phyloP scores from a whole-genome alignment of 1,140 invertebrate genomes.

The Chrysoperla carnea region DNA sequence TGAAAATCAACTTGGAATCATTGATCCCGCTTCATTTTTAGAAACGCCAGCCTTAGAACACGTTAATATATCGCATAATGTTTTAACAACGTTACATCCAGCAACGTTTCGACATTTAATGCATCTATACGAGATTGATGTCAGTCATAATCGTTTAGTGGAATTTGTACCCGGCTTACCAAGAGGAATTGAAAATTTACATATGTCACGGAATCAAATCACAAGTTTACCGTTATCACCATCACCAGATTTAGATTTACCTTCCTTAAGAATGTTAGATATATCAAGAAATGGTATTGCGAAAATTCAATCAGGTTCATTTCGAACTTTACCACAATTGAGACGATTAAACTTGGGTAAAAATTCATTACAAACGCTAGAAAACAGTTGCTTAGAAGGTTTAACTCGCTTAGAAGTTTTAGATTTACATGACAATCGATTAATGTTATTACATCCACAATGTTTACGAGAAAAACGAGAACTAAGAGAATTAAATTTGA shows the following conservation, averaged over 20 bases:
- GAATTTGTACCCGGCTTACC: constrained; percentile 55
- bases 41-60: constrained; percentile 52
- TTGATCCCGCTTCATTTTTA: constrained; percentile 56
- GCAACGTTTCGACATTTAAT: constrained; percentile 53
- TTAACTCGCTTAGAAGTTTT: constrained; percentile 51
- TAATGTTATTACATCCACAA: constrained; percentile 44
- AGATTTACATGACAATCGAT: constrained; percentile 58
- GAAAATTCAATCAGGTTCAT: constrained; percentile 39
- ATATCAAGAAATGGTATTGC: constrained; percentile 60
- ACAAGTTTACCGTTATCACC: constrained; percentile 36
- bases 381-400: constrained; percentile 49
- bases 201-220: constrained; percentile 56
- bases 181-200: constrained; percentile 57
- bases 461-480: constrained; percentile 41
- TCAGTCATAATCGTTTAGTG: constrained; percentile 53
- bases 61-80: constrained; percentile 60
- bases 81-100: constrained; percentile 43
- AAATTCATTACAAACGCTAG: constrained; percentile 52
- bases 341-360: constrained; percentile 55
- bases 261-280: constrained; percentile 51
- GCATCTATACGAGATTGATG: constrained; percentile 59
- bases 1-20: constrained; percentile 47
- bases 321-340: constrained; percentile 49
- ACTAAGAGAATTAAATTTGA: constrained; percentile 49
- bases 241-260: constrained; percentile 47